Base-by-base conservation (phyloP, 2,113 vertebrate genomes). In the Oncorhynchus mykiss region DNA sequence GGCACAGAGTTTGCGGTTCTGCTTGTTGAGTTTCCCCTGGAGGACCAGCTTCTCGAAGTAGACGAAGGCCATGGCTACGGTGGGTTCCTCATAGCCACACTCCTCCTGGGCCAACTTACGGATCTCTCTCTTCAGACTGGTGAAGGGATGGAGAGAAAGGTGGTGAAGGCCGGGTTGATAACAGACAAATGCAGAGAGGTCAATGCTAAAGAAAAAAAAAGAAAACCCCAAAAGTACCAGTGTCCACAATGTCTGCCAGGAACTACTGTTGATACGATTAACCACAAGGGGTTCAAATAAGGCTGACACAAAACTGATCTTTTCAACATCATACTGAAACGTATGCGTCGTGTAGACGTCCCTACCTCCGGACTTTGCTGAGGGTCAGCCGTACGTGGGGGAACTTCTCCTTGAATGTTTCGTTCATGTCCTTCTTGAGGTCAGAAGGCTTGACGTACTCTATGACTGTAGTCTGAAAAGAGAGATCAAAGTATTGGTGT, bases 371-470 rank as follows among this genome's bases (percentile, higher is more conserved):
- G 78, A 99, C 97, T 90, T 99, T 99, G 93, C 98, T 99, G 85
- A 99, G 96, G 0, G 98, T 99, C 57, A 99, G 87, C 74, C 96
- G 94, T 79, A 99, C 96, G 92, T 99, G 95, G 82, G 97, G 98
- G 87, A 99, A 99, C 88, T 98, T 99, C 92, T 99, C 98, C 85
- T 97, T 98, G 85, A 99, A 99, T 6, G 97, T 99, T 90, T 99
- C 97, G 0, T 99, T 99, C 98, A 99, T 99, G 93, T 98, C 96
- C 86, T 99, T 99, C 90, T 99, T 99, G 82, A 99, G 97, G 90
- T 99, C 98, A 0, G 97, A 99, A 76, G 98, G 98, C 91, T 99
- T 99, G 86, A 99, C 97, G 0, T 99, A 99, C 91, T 98, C 97
- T 20, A 99, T 98, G 71, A 99, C 96, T 0, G 98, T 99, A 2